Evolutionary conservation across 2,888 invertebrate genomes (phyloP).

Genomic region (Apodemia hepburni): DNA sequence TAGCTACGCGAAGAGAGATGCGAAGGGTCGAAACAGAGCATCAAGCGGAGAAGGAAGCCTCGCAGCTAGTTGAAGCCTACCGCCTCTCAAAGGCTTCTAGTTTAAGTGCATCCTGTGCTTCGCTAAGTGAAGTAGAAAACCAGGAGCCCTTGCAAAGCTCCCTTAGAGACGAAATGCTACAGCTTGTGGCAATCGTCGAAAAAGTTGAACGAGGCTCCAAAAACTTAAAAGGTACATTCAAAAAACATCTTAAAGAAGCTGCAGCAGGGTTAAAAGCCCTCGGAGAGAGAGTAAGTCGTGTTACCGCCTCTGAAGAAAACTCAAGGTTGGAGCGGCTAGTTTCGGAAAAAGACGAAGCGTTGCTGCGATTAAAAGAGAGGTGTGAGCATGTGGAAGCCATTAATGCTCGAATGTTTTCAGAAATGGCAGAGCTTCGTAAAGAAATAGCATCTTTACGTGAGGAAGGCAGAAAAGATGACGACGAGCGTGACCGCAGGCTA

Average conservation of each 20-base stretch:
- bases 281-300: background rate
- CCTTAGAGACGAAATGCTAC: too few relatives aligned
- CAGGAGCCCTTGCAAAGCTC: background rate
- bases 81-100: background rate
- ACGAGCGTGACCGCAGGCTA: background rate
- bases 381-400: background rate
- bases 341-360: background rate
- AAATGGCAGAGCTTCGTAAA: background rate
- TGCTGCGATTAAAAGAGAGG: background rate
- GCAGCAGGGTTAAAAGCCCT: background rate
- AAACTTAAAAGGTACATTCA: background rate
- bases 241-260: background rate
- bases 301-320: background rate
- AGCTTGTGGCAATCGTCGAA: too few relatives aligned
- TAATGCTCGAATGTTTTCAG: background rate
- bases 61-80: background rate
- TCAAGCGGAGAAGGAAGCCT: too few relatives aligned
- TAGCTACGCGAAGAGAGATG: background rate
- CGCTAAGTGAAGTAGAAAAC: too few relatives aligned
- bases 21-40: background rate
- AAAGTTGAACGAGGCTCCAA: background rate
- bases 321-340: background rate
- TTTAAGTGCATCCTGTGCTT: too few relatives aligned
- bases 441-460: too few relatives aligned
- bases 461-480: too few relatives aligned